Conservation (phyloP, 2,113 vertebrate genomes). For the Entosphenus tridentatus region DNA sequence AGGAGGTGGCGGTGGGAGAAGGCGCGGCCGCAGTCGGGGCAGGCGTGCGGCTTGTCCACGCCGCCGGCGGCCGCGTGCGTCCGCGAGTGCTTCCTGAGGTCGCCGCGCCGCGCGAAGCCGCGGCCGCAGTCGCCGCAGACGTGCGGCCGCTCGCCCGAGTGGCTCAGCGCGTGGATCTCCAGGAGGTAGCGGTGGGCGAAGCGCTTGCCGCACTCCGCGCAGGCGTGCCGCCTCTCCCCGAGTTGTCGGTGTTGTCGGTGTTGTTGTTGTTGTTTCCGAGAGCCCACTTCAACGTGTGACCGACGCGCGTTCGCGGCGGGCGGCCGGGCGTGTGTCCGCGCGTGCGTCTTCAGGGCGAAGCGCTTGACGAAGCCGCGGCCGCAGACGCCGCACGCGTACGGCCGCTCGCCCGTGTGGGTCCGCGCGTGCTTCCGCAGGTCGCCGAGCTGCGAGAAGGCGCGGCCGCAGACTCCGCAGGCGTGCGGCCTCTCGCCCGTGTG, state of each 20-base stretch:
- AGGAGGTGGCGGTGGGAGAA: background rate
- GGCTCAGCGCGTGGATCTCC: conserved; percentile 63
- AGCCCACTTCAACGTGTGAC: too few species aligned
- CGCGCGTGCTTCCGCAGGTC: background rate
- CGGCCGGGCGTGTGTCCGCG: too few species aligned
- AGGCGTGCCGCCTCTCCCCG: conserved; percentile 84
- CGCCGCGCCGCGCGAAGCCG: conserved; percentile 25
- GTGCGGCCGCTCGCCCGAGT: conserved; percentile 20
- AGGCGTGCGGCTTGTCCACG: conserved; percentile 13
- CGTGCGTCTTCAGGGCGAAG: too few species aligned
- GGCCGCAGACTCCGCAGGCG: background rate
- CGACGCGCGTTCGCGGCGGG: too few species aligned
- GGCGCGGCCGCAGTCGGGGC: background rate
- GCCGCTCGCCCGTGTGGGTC: background rate
- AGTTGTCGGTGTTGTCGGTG: too few species aligned
- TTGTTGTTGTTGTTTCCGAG: too few species aligned
- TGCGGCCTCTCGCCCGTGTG: conserved; percentile 37
- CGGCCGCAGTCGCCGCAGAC: conserved; percentile 22
- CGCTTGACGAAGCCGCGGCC: too few species aligned
- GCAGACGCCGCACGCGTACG: background rate
- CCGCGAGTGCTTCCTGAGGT: conserved; percentile 22
- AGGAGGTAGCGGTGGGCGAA: conserved; percentile 99
- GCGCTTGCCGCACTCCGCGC: conserved; percentile 99
- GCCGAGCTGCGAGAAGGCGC: background rate
- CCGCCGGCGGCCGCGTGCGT: conserved; percentile 17